A percentile compares a stretch with the other conserved stretches of the same genome.
These are phyloP conservation scores for Meloidogyne exigua DNA, from an alignment of 1,140 invertebrate species.

Conservation along the genomic window DNA sequence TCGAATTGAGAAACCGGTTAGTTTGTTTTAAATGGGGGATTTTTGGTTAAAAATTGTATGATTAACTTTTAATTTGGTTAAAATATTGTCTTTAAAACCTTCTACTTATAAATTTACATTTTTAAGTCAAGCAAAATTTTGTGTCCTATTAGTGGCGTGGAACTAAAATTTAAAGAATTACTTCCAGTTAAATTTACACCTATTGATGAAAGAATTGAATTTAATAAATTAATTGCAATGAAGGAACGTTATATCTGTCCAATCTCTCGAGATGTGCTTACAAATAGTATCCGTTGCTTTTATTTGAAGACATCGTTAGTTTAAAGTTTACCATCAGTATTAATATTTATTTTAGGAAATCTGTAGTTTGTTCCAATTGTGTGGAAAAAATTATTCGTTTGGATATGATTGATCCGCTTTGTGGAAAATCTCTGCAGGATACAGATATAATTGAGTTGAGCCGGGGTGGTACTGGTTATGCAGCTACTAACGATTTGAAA, in stretches of 20 bases:
- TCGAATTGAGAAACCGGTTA: slow-evolving; percentile 78
- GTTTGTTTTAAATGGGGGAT: slow-evolving; percentile 30
- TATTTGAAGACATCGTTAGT: slow-evolving; percentile 74
- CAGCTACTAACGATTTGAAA: slow-evolving; percentile 57
- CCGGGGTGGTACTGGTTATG: slow-evolving; percentile 61
- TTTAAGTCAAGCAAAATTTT: slow-evolving; percentile 70
- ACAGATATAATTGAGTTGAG: slow-evolving; percentile 74
- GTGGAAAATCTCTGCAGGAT: slow-evolving; percentile 80
- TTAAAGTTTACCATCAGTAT: neutral
- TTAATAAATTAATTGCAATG: slow-evolving; percentile 31
- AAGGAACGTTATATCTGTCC: slow-evolving; percentile 92
- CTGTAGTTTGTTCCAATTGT: slow-evolving; percentile 92
- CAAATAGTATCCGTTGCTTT: slow-evolving; percentile 88
- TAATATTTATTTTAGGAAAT: slow-evolving; percentile 76
- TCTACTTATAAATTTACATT: too few species aligned
- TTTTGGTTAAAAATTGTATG: too few species aligned
- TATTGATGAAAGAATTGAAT: slow-evolving; percentile 69
- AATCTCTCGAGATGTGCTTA: slow-evolving; percentile 89
- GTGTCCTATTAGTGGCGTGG: slow-evolving; percentile 86
- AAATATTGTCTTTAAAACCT: too few species aligned
- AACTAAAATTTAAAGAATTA: slow-evolving; percentile 86
- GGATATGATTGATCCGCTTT: slow-evolving; percentile 93
- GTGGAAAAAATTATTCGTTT: slow-evolving; percentile 92
- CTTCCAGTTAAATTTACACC: slow-evolving; percentile 88
- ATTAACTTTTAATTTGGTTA: too few species aligned